Conservation (phyloP, 2,113 vertebrate genomes). For the Melanocharis versteri region DNA sequence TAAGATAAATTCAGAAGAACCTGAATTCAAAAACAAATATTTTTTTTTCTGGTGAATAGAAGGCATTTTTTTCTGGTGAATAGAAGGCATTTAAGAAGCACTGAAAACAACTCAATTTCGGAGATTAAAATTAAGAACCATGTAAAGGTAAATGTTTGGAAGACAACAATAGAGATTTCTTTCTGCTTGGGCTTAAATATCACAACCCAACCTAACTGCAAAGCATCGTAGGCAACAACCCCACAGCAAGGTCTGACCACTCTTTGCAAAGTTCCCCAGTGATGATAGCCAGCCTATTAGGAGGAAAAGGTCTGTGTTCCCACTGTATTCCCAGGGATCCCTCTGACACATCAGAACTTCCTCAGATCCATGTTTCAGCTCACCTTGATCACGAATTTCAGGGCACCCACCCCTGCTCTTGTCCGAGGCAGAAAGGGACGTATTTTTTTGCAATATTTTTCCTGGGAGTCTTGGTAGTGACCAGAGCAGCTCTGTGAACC, state of each 20-base stretch:
- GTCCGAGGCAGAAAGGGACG: background rate
- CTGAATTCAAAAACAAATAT: background rate
- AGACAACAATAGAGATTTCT: background rate
- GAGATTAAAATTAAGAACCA: background rate
- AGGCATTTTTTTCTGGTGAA: background rate
- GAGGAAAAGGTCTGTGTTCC: background rate
- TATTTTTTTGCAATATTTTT: background rate
- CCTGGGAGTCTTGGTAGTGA: background rate
- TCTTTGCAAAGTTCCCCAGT: background rate
- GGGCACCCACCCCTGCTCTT: background rate
- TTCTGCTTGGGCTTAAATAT: background rate
- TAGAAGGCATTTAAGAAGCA: background rate
- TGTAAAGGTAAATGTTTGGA: background rate
- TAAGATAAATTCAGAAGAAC: background rate
- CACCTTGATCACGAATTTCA: accelerated
- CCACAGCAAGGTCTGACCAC: accelerated
- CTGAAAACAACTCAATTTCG: background rate
- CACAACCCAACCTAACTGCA: background rate
- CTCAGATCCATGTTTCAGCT: background rate
- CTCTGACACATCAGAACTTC: background rate
- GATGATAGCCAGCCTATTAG: accelerated
- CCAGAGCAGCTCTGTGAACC: background rate
- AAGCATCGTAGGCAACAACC: accelerated
- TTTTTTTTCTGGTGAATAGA: background rate
- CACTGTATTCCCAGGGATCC: background rate